Conservation (phyloP, 2,888 invertebrate genomes). For the Ferdinandea cuprea region DNA sequence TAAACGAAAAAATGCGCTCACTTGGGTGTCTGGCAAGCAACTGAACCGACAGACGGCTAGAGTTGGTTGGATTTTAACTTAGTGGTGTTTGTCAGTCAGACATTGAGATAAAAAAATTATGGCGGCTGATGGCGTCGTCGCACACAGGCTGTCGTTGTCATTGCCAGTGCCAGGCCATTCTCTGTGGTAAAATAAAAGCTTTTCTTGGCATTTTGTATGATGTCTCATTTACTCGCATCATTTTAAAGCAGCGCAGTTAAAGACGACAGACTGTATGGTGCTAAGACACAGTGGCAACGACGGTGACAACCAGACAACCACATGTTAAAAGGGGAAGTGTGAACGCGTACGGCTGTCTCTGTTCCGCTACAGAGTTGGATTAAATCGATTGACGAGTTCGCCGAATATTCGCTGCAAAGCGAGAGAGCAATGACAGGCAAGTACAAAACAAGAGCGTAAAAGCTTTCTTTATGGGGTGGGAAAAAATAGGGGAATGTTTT, state of each 20-base stretch:
- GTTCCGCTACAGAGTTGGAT: constrained; percentile 19
- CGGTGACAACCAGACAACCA: constrained; percentile 69
- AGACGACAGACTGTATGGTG: constrained; percentile 27
- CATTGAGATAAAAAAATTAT: constrained; percentile 7
- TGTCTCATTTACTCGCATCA: constrained; percentile 45
- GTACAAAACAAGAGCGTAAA: background rate
- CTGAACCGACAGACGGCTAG: constrained; percentile 64
- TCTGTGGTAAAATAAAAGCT: constrained; percentile 47
- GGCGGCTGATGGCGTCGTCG: constrained; percentile 26
- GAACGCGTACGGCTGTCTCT: constrained; percentile 26
- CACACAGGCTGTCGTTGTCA: constrained; percentile 16
- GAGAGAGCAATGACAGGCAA: too few species aligned
- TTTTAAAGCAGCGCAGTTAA: constrained; percentile 2
- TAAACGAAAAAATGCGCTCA: constrained; percentile 67
- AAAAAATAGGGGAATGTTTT: constrained; percentile 25
- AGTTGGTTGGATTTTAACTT: constrained; percentile 66
- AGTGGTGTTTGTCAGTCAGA: constrained; percentile 30
- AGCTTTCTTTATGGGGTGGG: constrained; percentile 21
- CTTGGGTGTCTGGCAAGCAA: constrained; percentile 71
- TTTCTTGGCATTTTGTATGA: constrained; percentile 14
- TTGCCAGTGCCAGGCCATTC: constrained; percentile 55
- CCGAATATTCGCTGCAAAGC: background rate
- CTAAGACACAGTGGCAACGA: constrained; percentile 68
- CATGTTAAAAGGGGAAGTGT: constrained; percentile 70
- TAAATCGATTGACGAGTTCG: constrained; percentile 39